phyloP scores from a whole-genome alignment of 2,113 vertebrate species.

The Myrmecobius fasciatus region DNA sequence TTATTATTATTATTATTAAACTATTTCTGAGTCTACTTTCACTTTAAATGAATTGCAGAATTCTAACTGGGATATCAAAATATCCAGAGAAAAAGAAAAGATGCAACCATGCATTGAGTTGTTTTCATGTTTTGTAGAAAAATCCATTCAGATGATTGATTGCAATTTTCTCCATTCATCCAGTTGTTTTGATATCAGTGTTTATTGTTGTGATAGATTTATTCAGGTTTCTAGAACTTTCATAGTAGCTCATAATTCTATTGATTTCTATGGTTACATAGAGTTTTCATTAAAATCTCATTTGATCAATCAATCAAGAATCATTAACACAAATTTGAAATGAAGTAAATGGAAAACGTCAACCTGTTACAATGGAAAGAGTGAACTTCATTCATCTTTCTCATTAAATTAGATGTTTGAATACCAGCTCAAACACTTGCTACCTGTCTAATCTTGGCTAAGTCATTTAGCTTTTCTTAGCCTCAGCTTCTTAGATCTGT shows the following conservation, averaged over 20 bases:
- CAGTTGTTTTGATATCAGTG: neutral
- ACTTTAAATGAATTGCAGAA: neutral
- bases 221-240: neutral
- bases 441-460: neutral
- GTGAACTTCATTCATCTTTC: neutral
- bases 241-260: neutral
- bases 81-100: neutral
- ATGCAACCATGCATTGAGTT: neutral
- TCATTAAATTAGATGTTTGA: neutral
- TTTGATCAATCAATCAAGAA: neutral
- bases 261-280: neutral
- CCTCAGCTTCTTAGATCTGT: neutral
- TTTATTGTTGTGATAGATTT: neutral
- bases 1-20: neutral
- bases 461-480: neutral
- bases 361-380: neutral
- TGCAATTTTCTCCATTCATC: neutral
- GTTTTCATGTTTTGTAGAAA: neutral
- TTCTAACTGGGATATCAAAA: neutral
- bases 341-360: neutral
- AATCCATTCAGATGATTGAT: neutral
- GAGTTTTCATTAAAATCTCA: neutral
- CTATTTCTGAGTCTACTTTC: neutral
- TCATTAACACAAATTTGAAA: neutral
- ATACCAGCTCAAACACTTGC: neutral